A percentile compares a stretch with the other conserved stretches of the same genome.
Evolutionary conservation across 2,888 invertebrate species (phyloP).

Genomic region (Patella caerulea): DNA sequence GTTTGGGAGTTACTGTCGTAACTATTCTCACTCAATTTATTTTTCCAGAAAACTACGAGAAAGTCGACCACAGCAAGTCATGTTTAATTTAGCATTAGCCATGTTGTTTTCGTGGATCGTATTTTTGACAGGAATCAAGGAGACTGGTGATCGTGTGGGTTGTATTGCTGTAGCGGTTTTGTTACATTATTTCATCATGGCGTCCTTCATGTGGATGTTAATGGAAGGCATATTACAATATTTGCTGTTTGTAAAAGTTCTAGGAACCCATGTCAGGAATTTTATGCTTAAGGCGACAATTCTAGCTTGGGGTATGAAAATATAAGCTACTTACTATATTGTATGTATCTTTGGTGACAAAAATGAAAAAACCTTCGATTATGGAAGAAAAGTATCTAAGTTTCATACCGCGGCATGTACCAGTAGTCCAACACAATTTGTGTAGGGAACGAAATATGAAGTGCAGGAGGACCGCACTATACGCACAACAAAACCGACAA

Average conservation of each 20-base stretch:
- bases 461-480: too few relatives aligned
- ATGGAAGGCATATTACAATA: slow-evolving; percentile 80
- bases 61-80: slow-evolving; percentile 78
- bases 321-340: too few relatives aligned
- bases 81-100: slow-evolving; percentile 78
- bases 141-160: slow-evolving; percentile 64
- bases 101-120: slow-evolving; percentile 76
- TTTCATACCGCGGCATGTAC: too few relatives aligned
- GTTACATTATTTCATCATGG: slow-evolving; percentile 78
- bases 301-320: slow-evolving; percentile 76
- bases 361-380: too few relatives aligned
- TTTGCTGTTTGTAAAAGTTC: slow-evolving; percentile 79
- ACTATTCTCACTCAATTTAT: neutral
- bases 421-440: too few relatives aligned
- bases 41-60: slow-evolving; percentile 75
- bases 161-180: slow-evolving; percentile 78
- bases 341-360: too few relatives aligned
- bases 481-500: too few relatives aligned
- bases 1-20: too few relatives aligned
- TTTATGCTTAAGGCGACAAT: slow-evolving; percentile 79
- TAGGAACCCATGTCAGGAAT: slow-evolving; percentile 75
- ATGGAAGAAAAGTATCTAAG: too few relatives aligned
- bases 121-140: slow-evolving; percentile 66
- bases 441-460: too few relatives aligned
- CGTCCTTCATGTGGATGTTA: slow-evolving; percentile 78